These are phyloP conservation scores for Loxodonta africana DNA, from an alignment of 2,113 vertebrate species.

Conservation along the genomic window DNA sequence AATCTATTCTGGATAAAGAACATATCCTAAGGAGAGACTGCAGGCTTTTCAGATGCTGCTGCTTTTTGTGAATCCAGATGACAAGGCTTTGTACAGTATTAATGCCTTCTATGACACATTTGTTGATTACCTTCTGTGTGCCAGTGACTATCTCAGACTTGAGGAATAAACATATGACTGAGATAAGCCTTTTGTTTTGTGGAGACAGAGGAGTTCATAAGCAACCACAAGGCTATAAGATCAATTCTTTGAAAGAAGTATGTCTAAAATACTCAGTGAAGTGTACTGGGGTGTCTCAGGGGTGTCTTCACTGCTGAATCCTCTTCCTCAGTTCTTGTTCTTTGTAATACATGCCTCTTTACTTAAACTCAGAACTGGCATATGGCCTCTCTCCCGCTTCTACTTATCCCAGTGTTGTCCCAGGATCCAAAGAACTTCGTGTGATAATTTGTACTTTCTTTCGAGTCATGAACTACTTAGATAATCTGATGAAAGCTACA, in stretches of 20 bases:
- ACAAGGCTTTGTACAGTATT: not conserved
- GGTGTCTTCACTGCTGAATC: not conserved
- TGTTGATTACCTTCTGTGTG: not conserved
- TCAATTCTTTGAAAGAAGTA: not conserved
- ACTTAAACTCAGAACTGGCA: not conserved
- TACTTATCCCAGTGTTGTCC: not conserved
- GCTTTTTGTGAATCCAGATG: not conserved
- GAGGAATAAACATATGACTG: not conserved
- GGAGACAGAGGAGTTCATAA: not conserved
- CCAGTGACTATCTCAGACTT: not conserved
- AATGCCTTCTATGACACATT: not conserved
- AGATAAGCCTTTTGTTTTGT: not conserved
- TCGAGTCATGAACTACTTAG: not conserved
- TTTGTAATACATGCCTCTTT: not conserved
- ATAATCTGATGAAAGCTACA: not conserved
- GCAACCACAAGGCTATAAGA: not conserved
- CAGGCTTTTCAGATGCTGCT: not conserved
- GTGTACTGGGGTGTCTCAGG: not conserved
- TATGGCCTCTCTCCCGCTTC: not conserved
- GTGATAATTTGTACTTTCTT: not conserved
- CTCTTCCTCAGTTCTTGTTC: not conserved
- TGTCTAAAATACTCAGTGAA: not conserved
- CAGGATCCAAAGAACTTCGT: not conserved
- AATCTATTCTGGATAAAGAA: conserved; percentile 32
- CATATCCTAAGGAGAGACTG: not conserved